A percentile compares a stretch with the other conserved stretches of the same genome.
These are phyloP conservation scores for Cyprinodon diabolis DNA, from an alignment of 2,797 vertebrate genomes.

Conservation along the genomic window DNA sequence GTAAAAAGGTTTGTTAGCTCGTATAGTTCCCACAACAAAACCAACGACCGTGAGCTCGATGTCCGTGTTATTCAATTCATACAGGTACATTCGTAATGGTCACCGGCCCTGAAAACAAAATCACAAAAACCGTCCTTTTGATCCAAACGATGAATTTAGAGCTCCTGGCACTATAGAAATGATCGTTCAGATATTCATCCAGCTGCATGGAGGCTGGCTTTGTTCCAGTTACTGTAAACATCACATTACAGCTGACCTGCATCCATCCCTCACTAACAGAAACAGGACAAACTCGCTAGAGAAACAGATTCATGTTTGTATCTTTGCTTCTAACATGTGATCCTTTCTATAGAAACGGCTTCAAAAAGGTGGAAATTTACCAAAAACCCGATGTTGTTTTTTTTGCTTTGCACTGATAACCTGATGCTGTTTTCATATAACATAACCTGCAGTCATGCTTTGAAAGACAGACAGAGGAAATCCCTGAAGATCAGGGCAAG, in stretches of 20 bases:
- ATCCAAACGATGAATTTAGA: not conserved
- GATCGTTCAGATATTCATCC: not conserved
- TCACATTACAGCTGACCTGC: not conserved
- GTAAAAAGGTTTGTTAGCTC: constrained; percentile 17
- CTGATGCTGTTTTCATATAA: no score
- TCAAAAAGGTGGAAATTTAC: no score
- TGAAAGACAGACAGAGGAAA: no score
- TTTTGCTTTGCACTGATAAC: not conserved
- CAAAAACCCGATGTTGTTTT: no score
- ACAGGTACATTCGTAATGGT: not conserved
- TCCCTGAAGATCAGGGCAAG: not conserved
- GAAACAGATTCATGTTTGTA: no score
- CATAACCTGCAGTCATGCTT: no score
- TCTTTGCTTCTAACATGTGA: no score
- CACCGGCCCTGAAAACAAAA: not conserved
- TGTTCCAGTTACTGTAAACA: not conserved
- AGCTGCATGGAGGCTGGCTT: not conserved
- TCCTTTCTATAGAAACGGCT: no score
- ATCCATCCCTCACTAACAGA: not conserved
- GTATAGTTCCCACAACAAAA: constrained; percentile 14
- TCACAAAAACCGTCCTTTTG: not conserved
- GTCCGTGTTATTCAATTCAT: not conserved
- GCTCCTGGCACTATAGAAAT: not conserved
- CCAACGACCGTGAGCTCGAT: not conserved
- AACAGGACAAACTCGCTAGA: not conserved